phyloP scores from a whole-genome alignment of 1,140 invertebrate species.

The Papilio machaon region DNA sequence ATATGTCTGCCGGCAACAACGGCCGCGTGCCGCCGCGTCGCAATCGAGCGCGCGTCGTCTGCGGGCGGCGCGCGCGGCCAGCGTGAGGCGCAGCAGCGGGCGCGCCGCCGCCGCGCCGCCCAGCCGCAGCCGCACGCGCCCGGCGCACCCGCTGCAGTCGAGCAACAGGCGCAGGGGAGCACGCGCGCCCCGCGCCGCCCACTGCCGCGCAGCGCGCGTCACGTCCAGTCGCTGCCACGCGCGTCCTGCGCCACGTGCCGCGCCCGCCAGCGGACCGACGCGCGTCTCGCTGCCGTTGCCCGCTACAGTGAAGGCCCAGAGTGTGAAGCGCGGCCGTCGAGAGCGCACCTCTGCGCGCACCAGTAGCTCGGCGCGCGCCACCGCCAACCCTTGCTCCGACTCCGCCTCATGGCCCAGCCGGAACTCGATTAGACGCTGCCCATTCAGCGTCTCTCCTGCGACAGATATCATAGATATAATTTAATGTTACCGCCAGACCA shows the following conservation, averaged over 20 bases:
- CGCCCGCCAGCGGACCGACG: constrained; percentile 85
- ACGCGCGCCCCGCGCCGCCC: constrained; percentile 82
- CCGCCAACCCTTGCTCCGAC: constrained; percentile 84
- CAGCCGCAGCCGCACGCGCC: constrained; percentile 85
- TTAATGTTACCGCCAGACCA: background rate
- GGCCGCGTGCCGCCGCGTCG: constrained; percentile 87
- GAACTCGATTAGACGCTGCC: constrained; percentile 93
- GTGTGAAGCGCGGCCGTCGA: constrained; percentile 83
- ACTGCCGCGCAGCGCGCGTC: constrained; percentile 82
- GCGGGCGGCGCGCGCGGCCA: constrained; percentile 85
- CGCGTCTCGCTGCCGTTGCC: constrained; percentile 28
- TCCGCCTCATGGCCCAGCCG: constrained; percentile 85
- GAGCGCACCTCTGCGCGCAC: constrained; percentile 83
- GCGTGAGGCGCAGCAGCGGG: constrained; percentile 84
- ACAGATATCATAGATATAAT: constrained; percentile 53
- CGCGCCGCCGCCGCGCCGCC: constrained; percentile 84
- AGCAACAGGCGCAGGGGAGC: constrained; percentile 81
- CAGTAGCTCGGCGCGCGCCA: constrained; percentile 90
- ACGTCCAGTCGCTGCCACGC: constrained; percentile 89
- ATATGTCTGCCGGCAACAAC: constrained; percentile 95
- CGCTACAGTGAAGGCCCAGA: constrained; percentile 85
- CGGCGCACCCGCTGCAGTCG: constrained; percentile 68
- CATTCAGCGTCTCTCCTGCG: constrained; percentile 90
- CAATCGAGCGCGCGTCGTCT: constrained; percentile 93
- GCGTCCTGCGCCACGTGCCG: constrained; percentile 82